Evolutionary conservation across 2,888 invertebrate genomes (phyloP), one percentile per base, ranked within the genome.

Genomic region (Oxycera nigricornis): DNA sequence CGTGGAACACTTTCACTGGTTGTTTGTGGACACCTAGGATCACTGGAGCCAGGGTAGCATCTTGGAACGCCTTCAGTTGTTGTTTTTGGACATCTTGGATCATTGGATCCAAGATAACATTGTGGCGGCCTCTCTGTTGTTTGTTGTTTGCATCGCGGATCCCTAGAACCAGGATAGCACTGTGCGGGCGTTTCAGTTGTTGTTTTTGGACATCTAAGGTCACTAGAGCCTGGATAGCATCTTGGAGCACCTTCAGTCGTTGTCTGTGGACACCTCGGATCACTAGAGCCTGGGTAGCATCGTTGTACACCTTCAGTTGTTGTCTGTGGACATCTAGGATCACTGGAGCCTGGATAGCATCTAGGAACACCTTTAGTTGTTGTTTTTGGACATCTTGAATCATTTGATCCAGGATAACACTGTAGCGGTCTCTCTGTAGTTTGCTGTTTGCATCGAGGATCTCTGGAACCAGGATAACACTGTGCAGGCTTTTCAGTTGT

Each of bases 201-300:
- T 2, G 20, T 14, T 26, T 35, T 11, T 20, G 20, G 82, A 72
- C 85, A 85, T 22, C 83, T 78, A 4, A 84, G 82, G 70, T 86
- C 85, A 1, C 46, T 78, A 2, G 81, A 80, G 2, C 86, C 85
- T 1, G 86, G 84, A 73, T 79, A 84, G 62, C 85, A 82, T 14
- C 17, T 78, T 73, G n/a, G 76, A 14, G 76, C 74, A 0, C 77
- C 74, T 78, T 4, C 59, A 68, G 22, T 59, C 74, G 14, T 78
- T 24, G 6, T 17, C 30, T 59, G 35, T 9, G 57, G 35, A 30
- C 72, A 72, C 14, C 26, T 57, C 26, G 72, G 72, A 76, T 86
- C 85, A 0, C 70, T 79, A 9, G 82, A 82, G 2, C 86, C 86
- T 2, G 84, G 84, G 75, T 75, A 87, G 85, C 77, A 88, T 84